Conservation (phyloP, 2,888 invertebrate species). For the Pachydiplax longipennis region DNA sequence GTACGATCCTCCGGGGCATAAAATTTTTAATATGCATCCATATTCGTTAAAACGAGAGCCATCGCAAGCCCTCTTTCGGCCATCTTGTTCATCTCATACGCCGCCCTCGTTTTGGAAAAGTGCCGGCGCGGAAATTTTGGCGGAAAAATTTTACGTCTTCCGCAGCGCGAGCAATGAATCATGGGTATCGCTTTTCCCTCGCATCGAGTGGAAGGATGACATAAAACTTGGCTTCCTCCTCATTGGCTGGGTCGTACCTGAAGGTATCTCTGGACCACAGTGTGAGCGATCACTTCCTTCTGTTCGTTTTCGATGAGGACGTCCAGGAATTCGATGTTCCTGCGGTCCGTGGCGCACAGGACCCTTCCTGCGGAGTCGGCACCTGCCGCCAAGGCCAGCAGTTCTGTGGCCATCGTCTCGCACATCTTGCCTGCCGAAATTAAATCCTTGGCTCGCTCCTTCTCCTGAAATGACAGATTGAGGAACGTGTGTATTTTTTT, state of each 20-base stretch:
- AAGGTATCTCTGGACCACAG: constrained; percentile 95
- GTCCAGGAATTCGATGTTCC: constrained; percentile 94
- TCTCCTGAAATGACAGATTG: constrained; percentile 70
- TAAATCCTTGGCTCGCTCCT: constrained; percentile 96
- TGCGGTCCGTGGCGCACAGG: constrained; percentile 91
- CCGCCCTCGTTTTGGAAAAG: not conserved
- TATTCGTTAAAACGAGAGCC: too few species aligned
- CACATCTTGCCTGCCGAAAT: constrained; percentile 95
- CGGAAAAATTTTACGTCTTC: not conserved
- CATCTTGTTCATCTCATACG: not conserved
- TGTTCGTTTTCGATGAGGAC: constrained; percentile 98
- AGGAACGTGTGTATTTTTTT: not conserved
- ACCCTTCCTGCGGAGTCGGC: constrained; percentile 94
- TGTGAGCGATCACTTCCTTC: constrained; percentile 96
- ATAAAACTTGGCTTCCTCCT: constrained; percentile 61
- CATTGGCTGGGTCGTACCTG: constrained; percentile 74
- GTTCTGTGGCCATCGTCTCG: constrained; percentile 96
- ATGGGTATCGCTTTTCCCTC: not conserved
- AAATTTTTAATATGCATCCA: too few species aligned
- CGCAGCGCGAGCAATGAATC: not conserved
- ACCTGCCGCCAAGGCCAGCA: constrained; percentile 91
- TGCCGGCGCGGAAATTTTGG: not conserved
- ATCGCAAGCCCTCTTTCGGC: too few species aligned
- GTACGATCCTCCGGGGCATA: too few species aligned
- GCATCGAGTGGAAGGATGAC: not conserved